Evolutionary conservation across 2,888 invertebrate genomes (phyloP).

Genomic region (Alcis repandata): DNA sequence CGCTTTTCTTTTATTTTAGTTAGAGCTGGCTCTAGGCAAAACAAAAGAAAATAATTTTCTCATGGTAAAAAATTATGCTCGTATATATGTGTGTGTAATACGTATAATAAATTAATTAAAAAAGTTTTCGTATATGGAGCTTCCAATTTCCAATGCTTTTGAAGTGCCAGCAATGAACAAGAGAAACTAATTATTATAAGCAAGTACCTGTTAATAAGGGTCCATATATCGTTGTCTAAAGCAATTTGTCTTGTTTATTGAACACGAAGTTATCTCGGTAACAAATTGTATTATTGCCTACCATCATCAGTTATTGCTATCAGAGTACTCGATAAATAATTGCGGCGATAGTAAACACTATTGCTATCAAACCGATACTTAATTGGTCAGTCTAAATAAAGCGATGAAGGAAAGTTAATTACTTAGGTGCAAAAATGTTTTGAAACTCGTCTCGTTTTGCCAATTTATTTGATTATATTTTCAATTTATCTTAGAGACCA

Average conservation of each 20-base stretch:
- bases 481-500: slow-evolving; percentile 28
- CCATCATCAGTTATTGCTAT: slow-evolving; percentile 63
- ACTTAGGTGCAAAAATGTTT: slow-evolving; percentile 2
- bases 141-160: background rate
- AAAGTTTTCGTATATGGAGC: no score
- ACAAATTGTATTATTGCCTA: slow-evolving; percentile 64
- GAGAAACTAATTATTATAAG: background rate
- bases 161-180: background rate
- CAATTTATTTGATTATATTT: slow-evolving; percentile 27
- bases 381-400: slow-evolving; percentile 16
- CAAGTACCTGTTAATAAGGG: slow-evolving; percentile 57
- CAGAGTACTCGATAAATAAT: slow-evolving; percentile 56
- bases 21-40: no score
- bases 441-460: slow-evolving; percentile 13
- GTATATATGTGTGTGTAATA: no score
- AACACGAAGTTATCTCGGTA: slow-evolving; percentile 58
- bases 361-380: slow-evolving; percentile 37
- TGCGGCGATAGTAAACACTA: slow-evolving; percentile 43
- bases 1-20: background rate
- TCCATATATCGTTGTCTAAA: slow-evolving; percentile 54
- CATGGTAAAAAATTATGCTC: no score
- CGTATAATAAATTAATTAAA: no score
- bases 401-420: slow-evolving; percentile 1
- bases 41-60: no score
- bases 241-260: slow-evolving; percentile 53